Percentiles rank a stretch among this genome's conserved stretches.
These are phyloP conservation scores for Aphis gossypii DNA, from an alignment of 1,140 invertebrate species.

Conservation along the genomic window DNA sequence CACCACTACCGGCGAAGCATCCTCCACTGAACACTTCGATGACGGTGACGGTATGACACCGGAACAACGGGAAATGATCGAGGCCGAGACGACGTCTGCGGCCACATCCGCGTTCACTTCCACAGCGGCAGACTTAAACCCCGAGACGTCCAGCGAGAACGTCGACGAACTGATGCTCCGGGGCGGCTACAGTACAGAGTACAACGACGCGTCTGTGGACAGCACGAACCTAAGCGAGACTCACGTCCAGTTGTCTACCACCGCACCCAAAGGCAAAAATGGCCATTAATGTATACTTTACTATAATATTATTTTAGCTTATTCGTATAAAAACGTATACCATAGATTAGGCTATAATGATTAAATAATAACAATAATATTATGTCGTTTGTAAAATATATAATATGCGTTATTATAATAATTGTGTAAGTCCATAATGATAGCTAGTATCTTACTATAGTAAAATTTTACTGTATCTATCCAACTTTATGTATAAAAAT, in stretches of 20 bases:
- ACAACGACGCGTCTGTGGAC: slow-evolving; percentile 38
- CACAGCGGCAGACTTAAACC: neutral
- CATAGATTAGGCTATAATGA: neutral
- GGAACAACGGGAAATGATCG: neutral
- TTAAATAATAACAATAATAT: neutral
- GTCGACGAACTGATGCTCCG: neutral
- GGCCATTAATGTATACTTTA: slow-evolving; percentile 35
- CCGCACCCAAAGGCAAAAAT: slow-evolving; percentile 44
- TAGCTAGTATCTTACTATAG: neutral
- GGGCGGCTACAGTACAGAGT: slow-evolving; percentile 1
- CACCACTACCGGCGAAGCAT: too few relatives aligned
- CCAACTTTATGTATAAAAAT: neutral
- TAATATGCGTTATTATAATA: neutral
- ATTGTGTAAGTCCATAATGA: neutral
- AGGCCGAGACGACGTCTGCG: neutral
- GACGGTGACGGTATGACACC: neutral
- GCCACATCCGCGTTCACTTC: neutral
- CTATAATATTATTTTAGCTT: neutral
- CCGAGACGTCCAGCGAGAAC: neutral
- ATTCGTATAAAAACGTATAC: neutral
- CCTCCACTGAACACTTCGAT: neutral
- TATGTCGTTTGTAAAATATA: neutral
- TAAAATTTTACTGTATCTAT: neutral
- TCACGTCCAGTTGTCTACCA: neutral
- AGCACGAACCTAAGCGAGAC: slow-evolving; percentile 22